Conservation (phyloP, 2,797 vertebrate genomes). For the Lagorchestes hirsutus region DNA sequence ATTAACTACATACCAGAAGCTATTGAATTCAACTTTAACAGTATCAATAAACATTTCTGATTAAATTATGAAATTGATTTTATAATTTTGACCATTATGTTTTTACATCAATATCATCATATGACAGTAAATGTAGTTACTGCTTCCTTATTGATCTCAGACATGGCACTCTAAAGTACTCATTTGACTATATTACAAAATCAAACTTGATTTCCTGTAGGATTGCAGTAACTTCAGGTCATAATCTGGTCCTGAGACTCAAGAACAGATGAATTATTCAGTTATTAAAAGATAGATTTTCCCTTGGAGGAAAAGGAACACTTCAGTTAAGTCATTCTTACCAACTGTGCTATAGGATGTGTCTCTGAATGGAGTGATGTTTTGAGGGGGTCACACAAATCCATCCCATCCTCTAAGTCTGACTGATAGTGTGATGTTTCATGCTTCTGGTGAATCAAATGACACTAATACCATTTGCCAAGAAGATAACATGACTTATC, state of each 20-base stretch:
- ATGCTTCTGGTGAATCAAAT: conserved; percentile 73
- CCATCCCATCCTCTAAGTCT: conserved; percentile 62
- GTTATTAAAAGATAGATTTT: conserved; percentile 81
- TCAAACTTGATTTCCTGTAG: conserved; percentile 95
- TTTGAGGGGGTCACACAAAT: conserved; percentile 75
- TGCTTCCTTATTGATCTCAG: conserved; percentile 95
- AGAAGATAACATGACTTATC: conserved; percentile 83
- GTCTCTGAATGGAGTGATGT: conserved; percentile 71
- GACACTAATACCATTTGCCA: conserved; percentile 81
- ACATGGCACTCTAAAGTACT: conserved; percentile 89
- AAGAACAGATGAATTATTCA: conserved; percentile 84
- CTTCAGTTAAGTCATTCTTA: conserved; percentile 61
- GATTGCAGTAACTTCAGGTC: conserved; percentile 87
- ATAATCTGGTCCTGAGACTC: conserved; percentile 81
- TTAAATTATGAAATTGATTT: conserved; percentile 92
- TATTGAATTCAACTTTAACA: conserved; percentile 90
- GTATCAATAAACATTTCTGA: conserved; percentile 91
- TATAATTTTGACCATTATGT: conserved; percentile 90
- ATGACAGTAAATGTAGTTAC: conserved; percentile 92
- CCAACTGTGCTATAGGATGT: conserved; percentile 69
- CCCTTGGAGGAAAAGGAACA: conserved; percentile 73
- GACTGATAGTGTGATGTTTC: conserved; percentile 77
- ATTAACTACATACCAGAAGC: conserved; percentile 88
- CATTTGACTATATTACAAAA: conserved; percentile 96
- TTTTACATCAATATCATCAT: conserved; percentile 91